Evolutionary conservation across 2,113 vertebrate species (phyloP).

Genomic region (Patagioenas fasciata): DNA sequence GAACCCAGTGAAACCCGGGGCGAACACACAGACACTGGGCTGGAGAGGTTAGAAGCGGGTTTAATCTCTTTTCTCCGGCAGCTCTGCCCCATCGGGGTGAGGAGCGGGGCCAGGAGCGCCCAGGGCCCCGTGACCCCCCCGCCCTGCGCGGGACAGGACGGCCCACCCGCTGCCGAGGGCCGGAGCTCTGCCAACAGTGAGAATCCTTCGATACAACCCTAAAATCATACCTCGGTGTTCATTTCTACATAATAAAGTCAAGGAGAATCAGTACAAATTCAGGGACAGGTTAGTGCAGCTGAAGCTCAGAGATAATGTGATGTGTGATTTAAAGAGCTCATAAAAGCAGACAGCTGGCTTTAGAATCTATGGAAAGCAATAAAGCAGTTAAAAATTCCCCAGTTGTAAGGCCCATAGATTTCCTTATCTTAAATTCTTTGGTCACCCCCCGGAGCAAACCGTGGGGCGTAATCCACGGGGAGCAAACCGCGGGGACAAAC

Average conservation of each 20-base stretch:
- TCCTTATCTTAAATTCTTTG: slow-evolving; percentile 82
- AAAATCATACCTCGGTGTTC: not conserved
- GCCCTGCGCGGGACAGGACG: not conserved
- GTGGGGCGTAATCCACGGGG: not conserved
- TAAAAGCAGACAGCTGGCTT: slow-evolving; percentile 77
- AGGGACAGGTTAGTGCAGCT: not conserved
- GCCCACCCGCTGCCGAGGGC: not conserved
- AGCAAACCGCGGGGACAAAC: too few species aligned
- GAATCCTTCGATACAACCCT: not conserved
- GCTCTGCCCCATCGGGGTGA: not conserved
- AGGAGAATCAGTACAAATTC: not conserved
- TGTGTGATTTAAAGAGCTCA: slow-evolving; percentile 76
- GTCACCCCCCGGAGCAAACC: slow-evolving; percentile 70
- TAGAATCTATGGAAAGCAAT: slow-evolving; percentile 75
- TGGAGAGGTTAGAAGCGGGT: not conserved
- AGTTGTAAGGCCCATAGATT: slow-evolving; percentile 79
- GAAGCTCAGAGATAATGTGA: slow-evolving; percentile 62
- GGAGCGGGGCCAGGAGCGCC: not conserved
- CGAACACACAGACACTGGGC: not conserved
- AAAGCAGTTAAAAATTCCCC: slow-evolving; percentile 80
- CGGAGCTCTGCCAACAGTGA: not conserved
- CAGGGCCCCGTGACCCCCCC: not conserved
- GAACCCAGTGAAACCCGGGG: not conserved
- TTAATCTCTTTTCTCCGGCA: not conserved
- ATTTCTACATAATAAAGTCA: slow-evolving; percentile 18